Evolutionary conservation across 2,797 vertebrate species (phyloP).

Genomic region (Sparidentex hasta): DNA sequence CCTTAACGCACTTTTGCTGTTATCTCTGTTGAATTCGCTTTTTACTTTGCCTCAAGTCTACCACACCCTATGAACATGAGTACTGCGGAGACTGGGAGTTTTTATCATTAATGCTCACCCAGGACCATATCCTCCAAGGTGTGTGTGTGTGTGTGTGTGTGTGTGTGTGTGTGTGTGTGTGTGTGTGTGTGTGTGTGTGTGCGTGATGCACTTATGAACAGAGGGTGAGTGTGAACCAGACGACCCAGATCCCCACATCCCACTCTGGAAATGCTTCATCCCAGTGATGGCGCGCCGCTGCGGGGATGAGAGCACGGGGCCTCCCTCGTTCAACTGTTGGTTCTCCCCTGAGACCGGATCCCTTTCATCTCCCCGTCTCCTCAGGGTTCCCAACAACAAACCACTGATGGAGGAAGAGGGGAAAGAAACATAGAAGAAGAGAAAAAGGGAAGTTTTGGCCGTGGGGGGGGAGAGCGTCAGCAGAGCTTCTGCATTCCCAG

Average conservation of each 20-base stretch:
- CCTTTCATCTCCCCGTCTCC: slow-evolving; percentile 84
- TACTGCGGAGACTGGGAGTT: slow-evolving; percentile 43
- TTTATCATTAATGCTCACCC: slow-evolving; percentile 44
- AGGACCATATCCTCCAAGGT: slow-evolving; percentile 46
- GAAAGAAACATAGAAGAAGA: slow-evolving; percentile 41
- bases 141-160: slow-evolving; percentile 32
- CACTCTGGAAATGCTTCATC: slow-evolving; percentile 60
- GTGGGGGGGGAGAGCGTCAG: slow-evolving; percentile 14
- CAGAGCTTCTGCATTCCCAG: slow-evolving; percentile 34
- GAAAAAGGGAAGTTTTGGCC: slow-evolving; percentile 61
- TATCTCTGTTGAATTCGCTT: slow-evolving; percentile 61
- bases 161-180: slow-evolving; percentile 37
- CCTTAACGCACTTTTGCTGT: slow-evolving; percentile 64
- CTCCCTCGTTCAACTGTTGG: slow-evolving; percentile 63
- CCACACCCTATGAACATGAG: slow-evolving; percentile 56
- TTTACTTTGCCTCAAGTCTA: slow-evolving; percentile 56
- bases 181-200: slow-evolving; percentile 36
- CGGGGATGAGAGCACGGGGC: slow-evolving; percentile 60
- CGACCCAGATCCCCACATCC: slow-evolving; percentile 41
- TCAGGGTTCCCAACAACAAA: slow-evolving; percentile 81
- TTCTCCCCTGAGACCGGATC: slow-evolving; percentile 74
- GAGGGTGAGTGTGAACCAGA: slow-evolving; percentile 57
- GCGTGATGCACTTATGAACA: slow-evolving; percentile 34
- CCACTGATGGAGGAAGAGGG: slow-evolving; percentile 48
- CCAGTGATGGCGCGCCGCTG: slow-evolving; percentile 58